Evolutionary conservation across 1,140 invertebrate genomes (phyloP), one percentile per base, ranked within the genome.

Genomic region (Bombyx mandarina): DNA sequence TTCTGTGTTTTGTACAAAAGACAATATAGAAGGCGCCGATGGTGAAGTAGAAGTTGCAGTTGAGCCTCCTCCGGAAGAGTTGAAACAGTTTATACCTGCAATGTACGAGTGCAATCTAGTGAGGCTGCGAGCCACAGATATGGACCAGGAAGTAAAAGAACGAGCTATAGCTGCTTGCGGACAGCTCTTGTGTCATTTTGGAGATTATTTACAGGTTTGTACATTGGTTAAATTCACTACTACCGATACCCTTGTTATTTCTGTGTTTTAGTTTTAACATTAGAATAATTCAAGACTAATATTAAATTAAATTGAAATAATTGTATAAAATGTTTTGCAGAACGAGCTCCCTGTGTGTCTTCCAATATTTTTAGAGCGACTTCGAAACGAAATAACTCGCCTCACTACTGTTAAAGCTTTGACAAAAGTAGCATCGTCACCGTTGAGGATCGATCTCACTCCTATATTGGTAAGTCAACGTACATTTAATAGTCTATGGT

Each of bases 131-230:
- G 96, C 98, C n/a, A 94, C 97, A 0, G 97, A 99, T 79, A 97
- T 99, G 68, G 97, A 99, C 89, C 98, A 99, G 80, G 98, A 99
- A 89, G 98, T 99, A 0, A 99, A 99, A 79, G 98, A 99, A 78
- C 90, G 97, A 58, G 97, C 98, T 6, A 99, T 99, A 59, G 95
- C 97, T 2, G 98, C 97, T 72, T 98, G 98, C 95, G 97, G 97
- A 26, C 97, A 98, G 83, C 95, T 99, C 48, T 92, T 99, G 43
- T 94, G 94, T 60, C 95, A 97, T 78, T 92, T 98, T 58, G 97
- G 97, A 7, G 97, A 99, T 82, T 91, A 91, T 71, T 79, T 96
- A 47, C 87, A 91, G 70, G 86, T 89, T 60, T 60, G 61, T 55
- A 18, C 2, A 10, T 2, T 43, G 26, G 26, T 35, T 35, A 0